These are phyloP conservation scores for Ailurus styani DNA, from an alignment of 2,113 vertebrate genomes.

Conservation along the genomic window DNA sequence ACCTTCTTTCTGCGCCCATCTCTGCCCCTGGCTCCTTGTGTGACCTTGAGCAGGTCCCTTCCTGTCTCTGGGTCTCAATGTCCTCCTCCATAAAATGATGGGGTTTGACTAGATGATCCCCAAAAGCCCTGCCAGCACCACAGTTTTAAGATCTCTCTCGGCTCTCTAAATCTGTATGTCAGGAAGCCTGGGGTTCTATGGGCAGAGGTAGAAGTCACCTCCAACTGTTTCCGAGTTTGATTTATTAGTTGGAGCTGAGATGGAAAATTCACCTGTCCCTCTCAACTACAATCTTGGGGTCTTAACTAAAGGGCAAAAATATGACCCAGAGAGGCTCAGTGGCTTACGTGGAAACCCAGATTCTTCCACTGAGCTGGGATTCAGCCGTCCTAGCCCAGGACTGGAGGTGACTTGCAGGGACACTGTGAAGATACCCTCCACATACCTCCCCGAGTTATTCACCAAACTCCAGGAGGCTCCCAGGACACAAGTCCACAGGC, in stretches of 20 bases:
- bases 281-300: neutral
- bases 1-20: neutral
- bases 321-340: neutral
- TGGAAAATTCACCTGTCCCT: neutral
- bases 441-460: neutral
- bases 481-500: neutral
- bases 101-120: neutral
- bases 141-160: neutral
- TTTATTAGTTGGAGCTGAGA: neutral
- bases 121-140: neutral
- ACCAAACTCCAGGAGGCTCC: neutral
- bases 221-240: neutral
- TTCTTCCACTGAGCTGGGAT: neutral
- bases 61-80: neutral
- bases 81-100: neutral
- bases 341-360: neutral
- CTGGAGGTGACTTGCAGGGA: neutral
- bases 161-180: neutral
- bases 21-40: neutral
- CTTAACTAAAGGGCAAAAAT: neutral
- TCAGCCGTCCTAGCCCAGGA: neutral
- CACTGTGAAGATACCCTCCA: neutral
- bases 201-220: neutral
- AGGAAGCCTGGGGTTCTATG: neutral
- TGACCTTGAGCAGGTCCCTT: slow-evolving; percentile 14